These are phyloP conservation scores for Himalopsyche phryganea DNA, from an alignment of 1,140 invertebrate genomes.

Conservation along the genomic window DNA sequence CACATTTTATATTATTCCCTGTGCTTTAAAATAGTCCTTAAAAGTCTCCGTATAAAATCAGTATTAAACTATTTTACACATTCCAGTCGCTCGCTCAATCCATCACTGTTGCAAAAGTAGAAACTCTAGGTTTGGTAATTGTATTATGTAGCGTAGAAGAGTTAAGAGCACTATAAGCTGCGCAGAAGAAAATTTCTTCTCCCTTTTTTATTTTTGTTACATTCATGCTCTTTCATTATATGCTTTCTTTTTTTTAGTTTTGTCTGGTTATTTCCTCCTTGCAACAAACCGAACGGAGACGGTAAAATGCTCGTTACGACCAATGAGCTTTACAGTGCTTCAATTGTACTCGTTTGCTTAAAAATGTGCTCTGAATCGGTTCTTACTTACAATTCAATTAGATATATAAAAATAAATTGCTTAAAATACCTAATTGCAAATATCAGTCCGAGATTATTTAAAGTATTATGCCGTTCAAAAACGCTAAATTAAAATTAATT, in stretches of 20 bases:
- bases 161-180: conserved; percentile 26
- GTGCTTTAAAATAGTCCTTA: too few relatives aligned
- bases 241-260: not conserved
- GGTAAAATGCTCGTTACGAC: conserved; percentile 23
- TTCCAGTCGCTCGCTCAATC: not conserved
- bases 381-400: too few relatives aligned
- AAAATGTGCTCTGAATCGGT: too few relatives aligned
- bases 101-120: conserved; percentile 10
- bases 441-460: too few relatives aligned
- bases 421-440: too few relatives aligned
- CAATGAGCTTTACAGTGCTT: not conserved
- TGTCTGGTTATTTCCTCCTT: not conserved
- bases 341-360: too few relatives aligned
- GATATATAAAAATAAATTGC: too few relatives aligned
- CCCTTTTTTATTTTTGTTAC: conserved; percentile 3
- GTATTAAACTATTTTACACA: conserved; percentile 9
- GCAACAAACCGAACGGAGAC: conserved; percentile 1
- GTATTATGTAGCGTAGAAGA: conserved; percentile 29
- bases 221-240: conserved; percentile 21
- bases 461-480: too few relatives aligned
- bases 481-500: too few relatives aligned
- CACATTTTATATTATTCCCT: too few relatives aligned
- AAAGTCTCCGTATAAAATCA: too few relatives aligned
- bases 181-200: conserved; percentile 12
- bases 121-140: conserved; percentile 25